Percentiles rank a stretch among this genome's conserved stretches.
These are phyloP conservation scores for Elanoides forficatus DNA, from an alignment of 2,113 vertebrate genomes.

Conservation along the genomic window DNA sequence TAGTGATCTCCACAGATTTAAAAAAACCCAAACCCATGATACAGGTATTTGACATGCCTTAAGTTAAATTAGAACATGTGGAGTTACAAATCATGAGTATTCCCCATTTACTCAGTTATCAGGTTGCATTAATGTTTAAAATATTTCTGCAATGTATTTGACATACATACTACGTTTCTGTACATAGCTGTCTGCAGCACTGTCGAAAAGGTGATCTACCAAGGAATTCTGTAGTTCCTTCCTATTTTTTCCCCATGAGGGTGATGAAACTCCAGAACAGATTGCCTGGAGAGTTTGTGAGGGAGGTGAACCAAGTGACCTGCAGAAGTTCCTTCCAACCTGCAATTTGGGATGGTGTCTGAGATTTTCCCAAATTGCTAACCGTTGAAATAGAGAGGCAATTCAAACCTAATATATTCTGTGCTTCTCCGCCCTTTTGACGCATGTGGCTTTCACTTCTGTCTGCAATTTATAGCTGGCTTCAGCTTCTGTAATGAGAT, in stretches of 20 bases:
- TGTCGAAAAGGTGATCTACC: background rate
- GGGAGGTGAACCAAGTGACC: background rate
- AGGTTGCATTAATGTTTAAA: background rate
- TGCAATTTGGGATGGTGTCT: background rate
- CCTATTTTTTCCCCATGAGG: background rate
- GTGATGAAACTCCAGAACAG: background rate
- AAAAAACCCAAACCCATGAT: background rate
- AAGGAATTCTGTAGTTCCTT: background rate
- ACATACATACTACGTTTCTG: accelerated
- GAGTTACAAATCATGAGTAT: background rate
- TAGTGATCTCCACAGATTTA: background rate
- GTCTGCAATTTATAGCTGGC: background rate
- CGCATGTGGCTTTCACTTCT: background rate
- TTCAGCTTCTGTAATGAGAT: background rate
- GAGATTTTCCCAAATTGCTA: background rate
- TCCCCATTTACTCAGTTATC: background rate
- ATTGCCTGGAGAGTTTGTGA: background rate
- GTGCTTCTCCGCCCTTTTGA: background rate
- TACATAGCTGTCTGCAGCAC: accelerated
- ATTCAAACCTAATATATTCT: background rate
- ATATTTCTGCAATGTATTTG: background rate
- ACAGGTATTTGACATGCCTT: background rate
- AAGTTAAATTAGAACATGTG: background rate
- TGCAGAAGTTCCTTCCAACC: background rate
- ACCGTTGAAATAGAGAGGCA: background rate